A percentile compares a stretch with the other conserved stretches of the same genome.
Evolutionary conservation across 2,797 vertebrate species (phyloP).

Genomic region (Pristis pectinata): DNA sequence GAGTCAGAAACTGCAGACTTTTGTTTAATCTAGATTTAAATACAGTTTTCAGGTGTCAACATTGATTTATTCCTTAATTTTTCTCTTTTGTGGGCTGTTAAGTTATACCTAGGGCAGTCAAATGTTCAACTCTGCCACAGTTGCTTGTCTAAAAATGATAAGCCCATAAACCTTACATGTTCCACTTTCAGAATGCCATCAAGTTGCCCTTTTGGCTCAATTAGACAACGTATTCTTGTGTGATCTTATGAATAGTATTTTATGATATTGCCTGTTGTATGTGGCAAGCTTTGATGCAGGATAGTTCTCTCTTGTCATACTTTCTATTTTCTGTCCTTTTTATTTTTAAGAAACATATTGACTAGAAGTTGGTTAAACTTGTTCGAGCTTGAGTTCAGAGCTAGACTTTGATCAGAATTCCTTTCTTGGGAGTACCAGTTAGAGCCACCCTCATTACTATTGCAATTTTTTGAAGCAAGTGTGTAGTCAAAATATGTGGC

Average conservation of each 20-base stretch:
- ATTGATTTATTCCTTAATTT: not conserved
- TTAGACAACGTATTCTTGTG: not conserved
- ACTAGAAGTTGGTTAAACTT: not conserved
- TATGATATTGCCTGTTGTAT: not conserved
- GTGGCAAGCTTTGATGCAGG: not conserved
- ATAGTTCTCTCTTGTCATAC: not conserved
- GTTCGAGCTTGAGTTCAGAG: not conserved
- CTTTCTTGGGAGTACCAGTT: not conserved
- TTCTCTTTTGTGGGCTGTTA: not conserved
- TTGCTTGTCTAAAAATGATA: not conserved
- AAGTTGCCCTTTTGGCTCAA: not conserved
- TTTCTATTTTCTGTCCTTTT: not conserved
- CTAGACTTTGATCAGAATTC: not conserved
- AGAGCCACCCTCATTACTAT: not conserved
- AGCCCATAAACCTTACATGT: not conserved
- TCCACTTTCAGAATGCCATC: not conserved
- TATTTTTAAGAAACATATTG: not conserved
- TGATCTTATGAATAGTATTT: not conserved
- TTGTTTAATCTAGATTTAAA: not conserved
- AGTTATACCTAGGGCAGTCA: not conserved
- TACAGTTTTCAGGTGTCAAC: too few relatives aligned
- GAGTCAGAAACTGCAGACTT: not conserved
- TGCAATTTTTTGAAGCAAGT: not conserved
- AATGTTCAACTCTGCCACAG: not conserved
- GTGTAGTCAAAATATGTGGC: not conserved